Base-by-base conservation (phyloP, 2,888 invertebrate species). In the Xestia xanthographa region DNA sequence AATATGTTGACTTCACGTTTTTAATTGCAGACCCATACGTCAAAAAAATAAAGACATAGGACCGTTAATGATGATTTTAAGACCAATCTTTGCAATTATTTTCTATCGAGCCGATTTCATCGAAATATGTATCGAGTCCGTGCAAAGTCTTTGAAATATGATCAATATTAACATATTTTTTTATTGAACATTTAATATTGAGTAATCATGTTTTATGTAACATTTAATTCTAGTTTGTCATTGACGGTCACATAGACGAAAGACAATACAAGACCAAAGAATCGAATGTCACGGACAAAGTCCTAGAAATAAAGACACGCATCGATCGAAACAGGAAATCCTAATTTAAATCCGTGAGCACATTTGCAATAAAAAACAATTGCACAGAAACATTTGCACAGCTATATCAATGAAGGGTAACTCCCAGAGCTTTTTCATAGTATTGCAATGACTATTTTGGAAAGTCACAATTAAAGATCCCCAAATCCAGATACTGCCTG, bases 261-360 rank as follows among this genome's bases (percentile, higher is more conserved):
- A 60, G 26, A 48, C 6, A 50, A 20, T n/a, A n/a, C 6, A 8
- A 58, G n/a, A 58, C 50, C 60, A 45, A 53, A 65, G n/a, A 66
- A 9, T 66, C n/a, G 12, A 79, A 83, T 74, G 75, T 76, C 75
- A 80, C 2, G 76, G 56, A 80, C 75, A 17, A 48, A 38, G 14
- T 66, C 26, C n/a, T 66, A 63, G 38, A 66, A 75, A 66, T 41
- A 60, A 38, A 48, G 12, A 43, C 71, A 56, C 63, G 60, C 41
- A 22, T 65, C 63, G 26, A 38, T 53, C 11, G 34, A 34, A 60
- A 65, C 74, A 87, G 86, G 84, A 87, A 79, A 84, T 87, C 84
- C 80, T 86, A 62, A 77, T 73, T 56, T 22, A 73, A 72, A 84
- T 87, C 79, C 86, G 74, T 70, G 38, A 53, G 38, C 65, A 38